Evolutionary conservation across 64 coral and sea anemone species (phyloP).

Genomic region (Pachyseris speciosa): DNA sequence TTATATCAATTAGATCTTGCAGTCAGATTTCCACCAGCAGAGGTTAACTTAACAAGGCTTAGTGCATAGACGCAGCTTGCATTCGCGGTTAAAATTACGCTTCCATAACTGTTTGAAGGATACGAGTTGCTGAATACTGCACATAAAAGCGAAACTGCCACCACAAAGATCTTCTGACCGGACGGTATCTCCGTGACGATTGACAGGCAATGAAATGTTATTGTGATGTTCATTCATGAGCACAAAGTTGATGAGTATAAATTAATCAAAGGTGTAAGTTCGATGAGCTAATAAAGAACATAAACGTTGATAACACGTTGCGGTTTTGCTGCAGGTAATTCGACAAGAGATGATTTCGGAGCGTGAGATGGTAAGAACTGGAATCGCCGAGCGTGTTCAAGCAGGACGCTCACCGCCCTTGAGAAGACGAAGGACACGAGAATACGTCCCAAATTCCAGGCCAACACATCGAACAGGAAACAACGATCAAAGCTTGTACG

Average conservation of each 20-base stretch:
- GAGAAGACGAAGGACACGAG: slow-evolving; percentile 78
- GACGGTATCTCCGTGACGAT: not conserved
- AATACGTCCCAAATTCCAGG: slow-evolving; percentile 81
- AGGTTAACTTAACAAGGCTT: not conserved
- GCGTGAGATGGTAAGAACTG: slow-evolving; percentile 1
- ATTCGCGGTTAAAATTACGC: not conserved
- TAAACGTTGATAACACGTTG: not conserved
- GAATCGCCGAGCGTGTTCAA: slow-evolving; percentile 61
- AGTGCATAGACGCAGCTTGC: too few species aligned
- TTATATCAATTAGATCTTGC: not conserved
- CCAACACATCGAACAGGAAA: not conserved
- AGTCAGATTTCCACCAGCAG: not conserved
- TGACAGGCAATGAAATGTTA: not conserved
- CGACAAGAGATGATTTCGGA: slow-evolving; percentile 1
- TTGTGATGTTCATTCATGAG: not conserved
- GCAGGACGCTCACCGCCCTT: slow-evolving; percentile 65
- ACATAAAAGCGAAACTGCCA: too few species aligned
- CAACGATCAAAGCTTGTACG: not conserved
- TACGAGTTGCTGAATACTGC: too few species aligned
- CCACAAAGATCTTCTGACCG: not conserved
- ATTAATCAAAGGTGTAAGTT: not conserved
- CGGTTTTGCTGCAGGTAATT: not conserved
- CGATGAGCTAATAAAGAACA: not conserved
- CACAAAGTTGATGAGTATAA: not conserved
- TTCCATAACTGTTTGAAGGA: not conserved